Evolutionary conservation across 1,140 invertebrate species (phyloP), one percentile per base, ranked within the genome.

Genomic region (Solen grandis): DNA sequence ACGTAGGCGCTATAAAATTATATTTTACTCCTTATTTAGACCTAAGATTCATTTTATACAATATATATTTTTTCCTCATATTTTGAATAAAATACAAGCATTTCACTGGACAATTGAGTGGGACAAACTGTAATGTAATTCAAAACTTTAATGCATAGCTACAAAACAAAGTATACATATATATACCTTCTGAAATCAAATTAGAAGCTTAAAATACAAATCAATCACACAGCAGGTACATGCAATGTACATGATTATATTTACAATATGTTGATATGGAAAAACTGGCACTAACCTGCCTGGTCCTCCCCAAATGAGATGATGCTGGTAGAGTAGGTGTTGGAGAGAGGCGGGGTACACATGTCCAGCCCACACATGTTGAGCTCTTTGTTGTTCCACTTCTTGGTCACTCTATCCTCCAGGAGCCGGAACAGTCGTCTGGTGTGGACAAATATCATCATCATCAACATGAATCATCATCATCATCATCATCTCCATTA

Each of bases 281-380:
- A 70, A 10, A 35, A 0, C 2, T 19, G 54, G 22, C 54, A 35
- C 74, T 8, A 33, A 92, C 90, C 90, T 27, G 85, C 72, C 59
- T 88, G 85, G 84, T 91, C 90, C 59, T 89, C 87, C 0, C 88
- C 90, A 77, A 92, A 91, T 19, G 90, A 91, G 22, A 90, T 73
- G 57, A 92, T 90, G 59, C 86, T 82, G 0, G 80, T 81, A 4
- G 69, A 62, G n/a, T 87, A 85, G 14, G 73, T 29, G 16, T 73
- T 78, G 14, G 69, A 73, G 25, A 91, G 74, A 5, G 85, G 84
- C 41, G 86, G 84, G 31, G 62, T 57, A 82, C 90, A 91, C 22
- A 84, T 41, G 36, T 84, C 84, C 0, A 69, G 14, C 2, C 84
- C 84, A 82, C 90, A 91, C 59, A 88, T 85, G 22, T 60, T 70